A percentile compares a stretch with the other conserved stretches of the same genome.
These are phyloP conservation scores for Cuniculus paca DNA, from an alignment of 2,797 vertebrate species.

Conservation along the genomic window DNA sequence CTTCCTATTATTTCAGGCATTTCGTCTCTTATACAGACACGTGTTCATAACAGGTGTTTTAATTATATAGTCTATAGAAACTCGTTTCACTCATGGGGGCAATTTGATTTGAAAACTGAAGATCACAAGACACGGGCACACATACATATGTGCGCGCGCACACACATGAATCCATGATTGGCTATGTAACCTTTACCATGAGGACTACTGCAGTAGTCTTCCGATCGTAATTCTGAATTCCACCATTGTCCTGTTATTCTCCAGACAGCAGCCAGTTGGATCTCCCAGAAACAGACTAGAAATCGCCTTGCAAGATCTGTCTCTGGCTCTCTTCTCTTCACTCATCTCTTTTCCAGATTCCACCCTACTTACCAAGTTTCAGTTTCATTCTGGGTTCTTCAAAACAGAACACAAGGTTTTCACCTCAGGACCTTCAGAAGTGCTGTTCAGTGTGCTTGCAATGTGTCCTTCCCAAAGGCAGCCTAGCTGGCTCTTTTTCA, in stretches of 20 bases:
- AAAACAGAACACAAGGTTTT: not conserved
- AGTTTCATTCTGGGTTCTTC: not conserved
- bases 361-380: not conserved
- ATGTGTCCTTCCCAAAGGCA: not conserved
- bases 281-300: not conserved
- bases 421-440: not conserved
- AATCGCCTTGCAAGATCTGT: not conserved
- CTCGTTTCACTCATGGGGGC: not conserved
- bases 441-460: not conserved
- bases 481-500: not conserved
- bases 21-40: constrained; percentile 13
- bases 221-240: not conserved
- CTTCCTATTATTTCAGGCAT: not conserved
- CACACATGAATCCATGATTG: not conserved
- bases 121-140: not conserved
- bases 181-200: not conserved
- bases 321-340: not conserved
- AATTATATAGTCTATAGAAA: not conserved
- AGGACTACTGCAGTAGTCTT: not conserved
- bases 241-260: not conserved
- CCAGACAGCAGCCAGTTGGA: not conserved
- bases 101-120: constrained; percentile 11
- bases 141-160: not conserved
- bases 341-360: not conserved
- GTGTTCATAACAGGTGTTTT: not conserved